Evolutionary conservation across 2,113 vertebrate species (phyloP).

Genomic region (Strix aluco): DNA sequence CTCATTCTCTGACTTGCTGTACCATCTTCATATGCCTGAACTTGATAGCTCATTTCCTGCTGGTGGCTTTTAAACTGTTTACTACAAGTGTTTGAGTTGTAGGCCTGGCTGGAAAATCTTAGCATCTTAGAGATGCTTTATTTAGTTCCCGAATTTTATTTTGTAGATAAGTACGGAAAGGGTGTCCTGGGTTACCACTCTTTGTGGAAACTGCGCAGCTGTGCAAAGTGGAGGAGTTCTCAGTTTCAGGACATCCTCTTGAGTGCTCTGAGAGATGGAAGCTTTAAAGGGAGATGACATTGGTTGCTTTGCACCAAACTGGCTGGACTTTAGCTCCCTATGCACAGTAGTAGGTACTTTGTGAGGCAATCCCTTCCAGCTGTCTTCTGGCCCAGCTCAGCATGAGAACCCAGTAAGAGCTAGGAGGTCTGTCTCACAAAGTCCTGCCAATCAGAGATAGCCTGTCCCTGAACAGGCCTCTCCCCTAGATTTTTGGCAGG

Average conservation of each 20-base stretch:
- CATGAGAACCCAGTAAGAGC: neutral
- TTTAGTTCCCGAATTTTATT: neutral
- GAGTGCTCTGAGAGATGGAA: neutral
- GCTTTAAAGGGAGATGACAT: neutral
- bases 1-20: neutral
- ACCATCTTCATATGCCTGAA: neutral
- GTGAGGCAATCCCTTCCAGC: neutral
- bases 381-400: neutral
- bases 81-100: neutral
- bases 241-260: neutral
- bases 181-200: neutral
- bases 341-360: neutral
- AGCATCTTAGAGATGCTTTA: neutral
- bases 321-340: neutral
- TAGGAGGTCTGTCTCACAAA: neutral
- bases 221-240: neutral
- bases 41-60: neutral
- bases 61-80: neutral
- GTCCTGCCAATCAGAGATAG: fast-evolving
- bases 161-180: neutral
- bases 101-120: neutral
- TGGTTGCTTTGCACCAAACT: neutral
- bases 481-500: neutral
- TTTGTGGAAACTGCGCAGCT: neutral
- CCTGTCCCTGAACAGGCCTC: neutral